These are phyloP conservation scores for Phrynocephalus guinanensis DNA, from an alignment of 2,797 vertebrate species.

Conservation along the genomic window DNA sequence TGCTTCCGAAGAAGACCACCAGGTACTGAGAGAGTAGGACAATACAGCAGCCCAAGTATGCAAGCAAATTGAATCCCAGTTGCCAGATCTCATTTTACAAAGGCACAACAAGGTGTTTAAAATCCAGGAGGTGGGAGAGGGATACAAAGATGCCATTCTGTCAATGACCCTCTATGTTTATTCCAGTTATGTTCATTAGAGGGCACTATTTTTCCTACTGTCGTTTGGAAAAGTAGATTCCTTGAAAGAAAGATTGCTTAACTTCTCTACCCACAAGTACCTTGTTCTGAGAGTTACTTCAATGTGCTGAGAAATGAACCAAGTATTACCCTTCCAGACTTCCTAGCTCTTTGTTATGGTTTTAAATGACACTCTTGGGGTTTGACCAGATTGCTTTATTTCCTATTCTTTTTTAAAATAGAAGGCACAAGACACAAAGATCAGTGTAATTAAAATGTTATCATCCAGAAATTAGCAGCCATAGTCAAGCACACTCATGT, in stretches of 20 bases:
- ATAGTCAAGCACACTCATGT: background rate
- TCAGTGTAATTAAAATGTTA: background rate
- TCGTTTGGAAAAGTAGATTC: slow-evolving; percentile 31
- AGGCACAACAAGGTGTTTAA: slow-evolving; percentile 47
- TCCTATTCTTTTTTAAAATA: background rate
- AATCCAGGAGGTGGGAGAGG: slow-evolving; percentile 2
- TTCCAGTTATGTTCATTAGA: slow-evolving; percentile 65
- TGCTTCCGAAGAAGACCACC: slow-evolving; percentile 21
- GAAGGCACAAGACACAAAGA: background rate
- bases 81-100: slow-evolving; percentile 36
- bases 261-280: background rate
- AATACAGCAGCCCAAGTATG: slow-evolving; percentile 28
- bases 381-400: background rate
- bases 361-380: background rate
- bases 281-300: background rate
- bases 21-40: slow-evolving; percentile 32
- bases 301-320: background rate
- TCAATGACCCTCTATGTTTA: slow-evolving; percentile 29
- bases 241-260: slow-evolving; percentile 5
- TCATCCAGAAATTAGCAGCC: background rate
- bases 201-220: slow-evolving; percentile 69
- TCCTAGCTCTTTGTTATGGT: background rate
- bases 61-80: slow-evolving; percentile 35
- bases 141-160: background rate
- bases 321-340: background rate